These are phyloP conservation scores for Tachyglossus aculeatus DNA, from an alignment of 2,797 vertebrate species.

Conservation along the genomic window DNA sequence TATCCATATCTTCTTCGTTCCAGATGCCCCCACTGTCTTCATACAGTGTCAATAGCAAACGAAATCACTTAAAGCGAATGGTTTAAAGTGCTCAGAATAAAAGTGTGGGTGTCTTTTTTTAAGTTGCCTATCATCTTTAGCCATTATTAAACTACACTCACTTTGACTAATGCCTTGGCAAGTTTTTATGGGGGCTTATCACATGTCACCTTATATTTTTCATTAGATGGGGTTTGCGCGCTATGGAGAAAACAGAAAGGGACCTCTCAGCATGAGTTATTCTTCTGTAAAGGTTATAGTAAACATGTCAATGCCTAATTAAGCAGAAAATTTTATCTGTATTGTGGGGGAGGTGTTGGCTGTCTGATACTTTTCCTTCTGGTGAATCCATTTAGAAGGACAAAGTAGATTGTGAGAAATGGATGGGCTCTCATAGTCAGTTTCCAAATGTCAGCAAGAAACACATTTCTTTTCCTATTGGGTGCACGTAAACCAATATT, in stretches of 20 bases:
- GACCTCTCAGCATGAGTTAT: conserved; percentile 65
- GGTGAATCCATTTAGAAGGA: conserved; percentile 64
- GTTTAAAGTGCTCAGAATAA: conserved; percentile 45
- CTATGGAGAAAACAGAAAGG: conserved; percentile 43
- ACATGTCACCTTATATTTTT: conserved; percentile 11
- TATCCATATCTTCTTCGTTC: conserved; percentile 14
- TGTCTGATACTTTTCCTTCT: conserved; percentile 65
- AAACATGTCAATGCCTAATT: conserved; percentile 79
- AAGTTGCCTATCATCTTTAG: conserved; percentile 44
- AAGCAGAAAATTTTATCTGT: conserved; percentile 75
- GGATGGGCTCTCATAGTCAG: conserved; percentile 2
- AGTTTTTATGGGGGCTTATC: conserved; percentile 45
- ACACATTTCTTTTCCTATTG: not conserved
- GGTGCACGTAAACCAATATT: conserved; percentile 12
- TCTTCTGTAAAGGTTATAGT: conserved; percentile 77
- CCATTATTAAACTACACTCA: conserved; percentile 45
- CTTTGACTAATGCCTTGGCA: conserved; percentile 35
- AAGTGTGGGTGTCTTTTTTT: conserved; percentile 40
- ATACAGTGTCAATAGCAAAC: conserved; percentile 60
- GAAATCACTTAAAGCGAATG: conserved; percentile 60
- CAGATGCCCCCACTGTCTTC: conserved; percentile 35
- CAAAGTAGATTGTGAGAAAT: conserved; percentile 42
- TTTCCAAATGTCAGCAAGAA: conserved; percentile 33
- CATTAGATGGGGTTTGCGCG: conserved; percentile 31
- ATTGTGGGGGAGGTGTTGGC: conserved; percentile 63